Conservation (phyloP, 2,797 vertebrate species). For the Mormyrus hasselquistii region DNA sequence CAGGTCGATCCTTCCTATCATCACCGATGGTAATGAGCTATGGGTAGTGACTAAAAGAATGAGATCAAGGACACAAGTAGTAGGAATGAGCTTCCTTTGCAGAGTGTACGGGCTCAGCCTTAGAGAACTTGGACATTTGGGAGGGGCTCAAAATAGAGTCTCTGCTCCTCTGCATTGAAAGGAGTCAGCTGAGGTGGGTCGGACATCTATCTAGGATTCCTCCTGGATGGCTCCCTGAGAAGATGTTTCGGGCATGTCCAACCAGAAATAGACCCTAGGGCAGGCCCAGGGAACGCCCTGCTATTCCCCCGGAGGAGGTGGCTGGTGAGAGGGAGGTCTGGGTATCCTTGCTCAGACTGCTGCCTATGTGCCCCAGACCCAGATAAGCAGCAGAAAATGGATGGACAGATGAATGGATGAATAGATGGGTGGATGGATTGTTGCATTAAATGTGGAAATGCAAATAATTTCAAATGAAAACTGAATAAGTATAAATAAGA, state of each 20-base stretch:
- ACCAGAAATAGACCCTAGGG: background rate
- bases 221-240: no score
- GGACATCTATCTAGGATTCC: no score
- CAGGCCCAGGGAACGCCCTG: background rate
- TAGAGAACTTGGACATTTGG: background rate
- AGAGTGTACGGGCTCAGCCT: background rate
- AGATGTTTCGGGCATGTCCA: background rate
- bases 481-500: background rate
- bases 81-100: background rate
- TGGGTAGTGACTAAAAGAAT: background rate
- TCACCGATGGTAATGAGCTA: background rate
- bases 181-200: no score
- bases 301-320: background rate
- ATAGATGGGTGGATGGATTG: background rate
- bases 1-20: background rate
- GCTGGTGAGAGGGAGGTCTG: background rate
- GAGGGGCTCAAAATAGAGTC: background rate
- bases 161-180: background rate
- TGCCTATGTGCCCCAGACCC: background rate
- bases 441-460: background rate
- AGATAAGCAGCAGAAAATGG: background rate
- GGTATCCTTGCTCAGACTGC: background rate
- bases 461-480: background rate
- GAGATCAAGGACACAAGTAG: background rate
- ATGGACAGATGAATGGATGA: background rate